Evolutionary conservation across 2,113 vertebrate genomes (phyloP).

Genomic region (Proteles cristata): DNA sequence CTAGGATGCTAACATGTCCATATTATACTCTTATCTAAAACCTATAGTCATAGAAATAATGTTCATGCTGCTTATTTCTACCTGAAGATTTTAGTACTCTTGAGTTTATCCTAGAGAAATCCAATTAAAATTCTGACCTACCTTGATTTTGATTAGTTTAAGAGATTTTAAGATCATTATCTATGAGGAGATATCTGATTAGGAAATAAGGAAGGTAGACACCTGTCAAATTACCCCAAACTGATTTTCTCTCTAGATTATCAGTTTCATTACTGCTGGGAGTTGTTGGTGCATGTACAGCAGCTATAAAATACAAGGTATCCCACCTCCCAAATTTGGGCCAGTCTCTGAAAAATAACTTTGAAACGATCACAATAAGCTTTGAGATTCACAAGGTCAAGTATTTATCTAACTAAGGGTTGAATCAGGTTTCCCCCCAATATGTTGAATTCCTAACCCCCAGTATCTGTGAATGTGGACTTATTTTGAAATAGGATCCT

Average conservation of each 20-base stretch:
- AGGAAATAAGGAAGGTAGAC: conserved; percentile 17
- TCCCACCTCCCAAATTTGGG: neutral
- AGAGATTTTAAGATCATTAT: neutral
- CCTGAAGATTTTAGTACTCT: neutral
- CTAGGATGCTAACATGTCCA: neutral
- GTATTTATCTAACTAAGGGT: neutral
- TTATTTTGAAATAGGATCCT: neutral
- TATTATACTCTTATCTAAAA: neutral
- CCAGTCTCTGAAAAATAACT: neutral
- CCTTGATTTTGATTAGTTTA: neutral
- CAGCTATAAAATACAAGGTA: neutral
- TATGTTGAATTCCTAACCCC: neutral
- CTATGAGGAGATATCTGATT: neutral
- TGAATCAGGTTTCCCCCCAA: neutral
- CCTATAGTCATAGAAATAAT: neutral
- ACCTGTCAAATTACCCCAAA: neutral
- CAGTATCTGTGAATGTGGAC: neutral
- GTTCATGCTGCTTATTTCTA: neutral
- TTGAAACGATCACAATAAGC: neutral
- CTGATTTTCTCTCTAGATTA: neutral
- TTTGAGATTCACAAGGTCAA: neutral
- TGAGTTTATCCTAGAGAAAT: neutral
- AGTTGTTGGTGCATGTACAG: neutral
- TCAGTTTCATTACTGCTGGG: neutral
- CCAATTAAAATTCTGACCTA: conserved; percentile 18